These are phyloP conservation scores for Camponotus pennsylvanicus DNA, from an alignment of 1,140 invertebrate species.

Conservation along the genomic window DNA sequence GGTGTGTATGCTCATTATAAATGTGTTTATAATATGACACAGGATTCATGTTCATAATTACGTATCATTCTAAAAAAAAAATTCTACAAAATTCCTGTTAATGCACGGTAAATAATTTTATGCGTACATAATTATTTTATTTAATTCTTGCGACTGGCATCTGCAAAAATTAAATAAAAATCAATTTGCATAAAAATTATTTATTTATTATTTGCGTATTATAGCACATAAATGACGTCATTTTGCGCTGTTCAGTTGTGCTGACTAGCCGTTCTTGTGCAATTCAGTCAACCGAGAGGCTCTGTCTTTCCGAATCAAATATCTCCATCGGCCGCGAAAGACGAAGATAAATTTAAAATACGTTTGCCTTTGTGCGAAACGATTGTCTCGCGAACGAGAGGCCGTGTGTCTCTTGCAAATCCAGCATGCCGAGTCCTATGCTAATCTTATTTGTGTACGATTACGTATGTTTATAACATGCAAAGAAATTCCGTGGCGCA, in stretches of 20 bases:
- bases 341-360: constrained; percentile 71
- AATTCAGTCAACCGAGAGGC: neutral
- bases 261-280: neutral
- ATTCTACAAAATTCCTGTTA: neutral
- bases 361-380: constrained; percentile 15
- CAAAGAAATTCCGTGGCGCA: constrained; percentile 84
- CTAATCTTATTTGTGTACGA: constrained; percentile 87
- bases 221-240: neutral
- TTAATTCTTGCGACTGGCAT: neutral
- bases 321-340: neutral
- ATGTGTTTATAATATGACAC: constrained; percentile 1
- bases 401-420: constrained; percentile 60
- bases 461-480: constrained; percentile 87
- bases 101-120: neutral
- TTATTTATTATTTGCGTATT: neutral
- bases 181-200: neutral
- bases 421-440: constrained; percentile 80
- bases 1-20: neutral
- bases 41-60: neutral
- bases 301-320: neutral
- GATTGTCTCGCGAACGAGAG: constrained; percentile 63
- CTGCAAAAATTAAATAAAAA: neutral
- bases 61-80: neutral
- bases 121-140: neutral
- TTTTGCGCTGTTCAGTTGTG: neutral